These are phyloP conservation scores for Calycopis cecrops DNA, from an alignment of 1,140 invertebrate genomes.

Conservation along the genomic window DNA sequence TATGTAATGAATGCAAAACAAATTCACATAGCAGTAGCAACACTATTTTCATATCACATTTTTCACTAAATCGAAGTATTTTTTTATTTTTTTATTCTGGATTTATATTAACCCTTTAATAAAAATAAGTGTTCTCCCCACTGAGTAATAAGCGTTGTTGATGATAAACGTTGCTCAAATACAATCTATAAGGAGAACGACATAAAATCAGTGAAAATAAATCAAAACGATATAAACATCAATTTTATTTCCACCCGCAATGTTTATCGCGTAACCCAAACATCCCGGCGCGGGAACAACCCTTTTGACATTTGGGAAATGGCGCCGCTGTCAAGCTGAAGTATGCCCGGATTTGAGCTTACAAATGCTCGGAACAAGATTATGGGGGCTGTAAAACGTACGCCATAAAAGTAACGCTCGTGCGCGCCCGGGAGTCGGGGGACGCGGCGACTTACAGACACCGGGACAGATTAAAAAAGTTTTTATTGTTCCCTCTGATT, in stretches of 20 bases:
- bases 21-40: too few relatives aligned
- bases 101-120: too few relatives aligned
- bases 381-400: slow-evolving; percentile 40
- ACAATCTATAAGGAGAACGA: too few relatives aligned
- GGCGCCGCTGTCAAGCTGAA: slow-evolving; percentile 47
- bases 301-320: slow-evolving; percentile 42
- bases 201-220: too few relatives aligned
- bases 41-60: too few relatives aligned
- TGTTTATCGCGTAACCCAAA: slow-evolving; percentile 1
- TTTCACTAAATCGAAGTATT: too few relatives aligned
- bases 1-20: too few relatives aligned
- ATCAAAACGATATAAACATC: slow-evolving; percentile 1
- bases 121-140: too few relatives aligned
- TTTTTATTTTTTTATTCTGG: too few relatives aligned
- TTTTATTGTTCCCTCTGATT: neutral
- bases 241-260: neutral
- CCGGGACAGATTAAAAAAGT: slow-evolving; percentile 9
- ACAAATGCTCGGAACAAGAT: slow-evolving; percentile 55
- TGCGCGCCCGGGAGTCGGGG: slow-evolving; percentile 11
- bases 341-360: slow-evolving; percentile 51
- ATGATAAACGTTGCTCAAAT: too few relatives aligned
- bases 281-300: slow-evolving; percentile 6
- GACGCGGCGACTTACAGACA: neutral
- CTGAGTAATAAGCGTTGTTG: too few relatives aligned
- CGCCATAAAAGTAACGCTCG: slow-evolving; percentile 47